Evolutionary conservation across 2,888 invertebrate genomes (phyloP), one percentile per base, ranked within the genome.

Genomic region (Macroteleia sp.): DNA sequence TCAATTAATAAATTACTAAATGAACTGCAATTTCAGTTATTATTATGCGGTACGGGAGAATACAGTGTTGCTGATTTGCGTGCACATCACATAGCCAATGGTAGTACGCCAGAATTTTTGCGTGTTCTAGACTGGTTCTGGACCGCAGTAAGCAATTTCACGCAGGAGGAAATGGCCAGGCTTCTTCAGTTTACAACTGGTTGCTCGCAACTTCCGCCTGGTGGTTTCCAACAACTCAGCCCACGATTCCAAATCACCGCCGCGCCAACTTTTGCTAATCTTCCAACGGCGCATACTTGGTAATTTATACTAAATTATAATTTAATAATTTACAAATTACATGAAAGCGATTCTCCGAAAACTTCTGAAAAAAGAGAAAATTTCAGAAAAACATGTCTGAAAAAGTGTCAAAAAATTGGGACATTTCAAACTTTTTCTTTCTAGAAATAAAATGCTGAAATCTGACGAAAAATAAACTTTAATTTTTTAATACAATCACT

Each of bases 271-370:
- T 96, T 96, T 92, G 97, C 97, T 71, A 97, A 96, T 88, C 93
- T 98, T 85, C 98, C 98, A 42, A 97, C 97, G 1, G 98, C 98
- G 22, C 98, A 98, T 92, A 98, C 98, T 52, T 98, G 98, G 96
- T 96, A 92, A 91, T 6, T 5, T 6, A 6, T 25, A 25, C 25
- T 25, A 25, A 25, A 25, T 25, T 25, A 25, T 25, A n/a, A n/a
- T n/a, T n/a, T n/a, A n/a, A n/a, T n/a, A n/a, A n/a, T n/a, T n/a
- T n/a, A n/a, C n/a, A n/a, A n/a, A n/a, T n/a, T n/a, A n/a, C n/a
- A n/a, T n/a, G n/a, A n/a, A n/a, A n/a, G n/a, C n/a, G n/a, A n/a
- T n/a, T n/a, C n/a, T n/a, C n/a, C n/a, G n/a, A n/a, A n/a, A n/a
- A n/a, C n/a, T n/a, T n/a, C n/a, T n/a, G n/a, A n/a, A n/a, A n/a